Percentiles rank a stretch among this genome's conserved stretches.
phyloP scores from a whole-genome alignment of 2,888 invertebrate genomes.

The Agrypnus murinus region DNA sequence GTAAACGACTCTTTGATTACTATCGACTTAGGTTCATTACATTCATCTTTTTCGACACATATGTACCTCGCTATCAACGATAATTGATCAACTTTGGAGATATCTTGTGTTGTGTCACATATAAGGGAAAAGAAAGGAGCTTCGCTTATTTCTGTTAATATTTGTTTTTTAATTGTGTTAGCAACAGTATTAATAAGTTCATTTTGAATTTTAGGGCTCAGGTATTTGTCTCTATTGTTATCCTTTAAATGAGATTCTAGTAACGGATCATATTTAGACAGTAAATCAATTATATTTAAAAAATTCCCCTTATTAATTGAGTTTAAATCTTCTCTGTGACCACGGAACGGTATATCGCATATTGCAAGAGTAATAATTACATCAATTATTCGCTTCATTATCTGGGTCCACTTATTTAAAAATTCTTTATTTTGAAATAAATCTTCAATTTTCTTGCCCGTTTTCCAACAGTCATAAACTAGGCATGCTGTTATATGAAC shows the following conservation, averaged over 20 bases:
- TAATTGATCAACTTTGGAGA: conserved; percentile 1
- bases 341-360: background rate
- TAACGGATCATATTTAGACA: background rate
- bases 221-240: background rate
- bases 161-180: background rate
- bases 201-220: background rate
- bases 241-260: conserved; percentile 4
- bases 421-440: too few species aligned
- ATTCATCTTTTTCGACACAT: background rate
- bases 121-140: background rate
- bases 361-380: conserved; percentile 3
- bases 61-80: conserved; percentile 2
- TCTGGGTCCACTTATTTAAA: background rate
- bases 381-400: conserved; percentile 6
- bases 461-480: background rate
- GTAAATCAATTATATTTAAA: background rate
- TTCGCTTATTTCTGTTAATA: background rate
- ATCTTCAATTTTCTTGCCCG: too few species aligned
- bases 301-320: background rate
- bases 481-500: background rate
- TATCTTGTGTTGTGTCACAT: background rate
- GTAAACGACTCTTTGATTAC: background rate
- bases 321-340: background rate
- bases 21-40: background rate
- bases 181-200: too few species aligned